Evolutionary conservation across 2,797 vertebrate species (phyloP), one percentile per base, ranked within the genome.

Genomic region (Argyrosomus regius): DNA sequence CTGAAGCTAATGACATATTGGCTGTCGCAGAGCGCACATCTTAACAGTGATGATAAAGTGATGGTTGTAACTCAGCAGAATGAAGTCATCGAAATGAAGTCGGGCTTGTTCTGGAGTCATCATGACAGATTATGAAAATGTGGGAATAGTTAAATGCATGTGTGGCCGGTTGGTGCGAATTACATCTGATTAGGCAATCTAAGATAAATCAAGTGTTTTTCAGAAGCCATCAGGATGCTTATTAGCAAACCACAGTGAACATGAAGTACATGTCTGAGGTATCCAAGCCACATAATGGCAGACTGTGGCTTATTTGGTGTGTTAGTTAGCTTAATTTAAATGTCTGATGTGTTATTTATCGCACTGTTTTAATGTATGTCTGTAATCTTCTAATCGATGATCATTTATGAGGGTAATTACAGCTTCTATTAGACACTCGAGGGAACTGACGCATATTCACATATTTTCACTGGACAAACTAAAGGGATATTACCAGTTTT

Each of bases 401-500:
- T 79, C 81, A 68, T 91, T 89, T 87, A 86, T 82, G 80, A 65
- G 84, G 53, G 64, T 81, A 91, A 88, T 91, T 87, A 87, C 71
- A 60, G 77, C 84, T 73, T 83, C 80, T 89, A 77, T 72, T 80
- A 77, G 71, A 87, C 84, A 80, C 81, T 65, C 7, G 58, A 87
- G 82, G 75, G 78, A 71, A 28, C 74, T 81, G 87, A 89, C 78
- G 59, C 83, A 81, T 58, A 75, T 79, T 78, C 76, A 73, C 83
- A 90, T 90, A 91, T 81, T 89, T 89, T 86, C 77, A 87, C 77
- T 85, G 61, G 66, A 89, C 87, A 89, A 89, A 88, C 76, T 83
- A 84, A 91, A 90, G 85, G 85, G 84, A 85, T 88, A 91, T 90
- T 85, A 92, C 75, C 88, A 80, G 89, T 88, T 93, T 93, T 93